Percentiles rank a stretch among this genome's conserved stretches.
Conservation (phyloP, 2,888 invertebrate species). For the Molanna angustata region DNA sequence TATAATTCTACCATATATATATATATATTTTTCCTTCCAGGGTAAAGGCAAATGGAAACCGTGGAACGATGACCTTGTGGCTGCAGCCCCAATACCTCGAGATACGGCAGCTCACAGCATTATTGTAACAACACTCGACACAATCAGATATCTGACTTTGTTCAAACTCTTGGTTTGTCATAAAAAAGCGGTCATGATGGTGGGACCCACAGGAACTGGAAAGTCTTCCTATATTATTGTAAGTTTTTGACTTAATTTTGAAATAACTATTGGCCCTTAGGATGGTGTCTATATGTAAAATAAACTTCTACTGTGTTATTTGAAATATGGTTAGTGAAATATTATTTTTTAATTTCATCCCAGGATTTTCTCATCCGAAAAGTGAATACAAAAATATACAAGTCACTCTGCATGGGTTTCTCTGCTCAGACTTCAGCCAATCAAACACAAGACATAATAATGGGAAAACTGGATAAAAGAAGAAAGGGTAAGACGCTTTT, state of each 20-base stretch:
- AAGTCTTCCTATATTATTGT: slow-evolving; percentile 87
- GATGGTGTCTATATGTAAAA: too few relatives aligned
- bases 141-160: slow-evolving; percentile 77
- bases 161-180: slow-evolving; percentile 78
- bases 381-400: slow-evolving; percentile 74
- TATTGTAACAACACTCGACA: slow-evolving; percentile 89
- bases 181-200: slow-evolving; percentile 79
- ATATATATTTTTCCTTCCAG: too few relatives aligned
- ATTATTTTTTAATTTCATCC: slow-evolving; percentile 31
- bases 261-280: neutral
- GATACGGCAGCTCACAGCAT: slow-evolving; percentile 95
- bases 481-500: slow-evolving; percentile 73
- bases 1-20: too few relatives aligned
- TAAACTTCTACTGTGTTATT: neutral
- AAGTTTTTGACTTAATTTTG: slow-evolving; percentile 36
- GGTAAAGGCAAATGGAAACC: slow-evolving; percentile 91
- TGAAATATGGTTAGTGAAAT: neutral
- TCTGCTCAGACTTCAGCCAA: slow-evolving; percentile 93
- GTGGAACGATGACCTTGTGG: slow-evolving; percentile 82
- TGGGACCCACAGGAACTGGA: slow-evolving; percentile 94
- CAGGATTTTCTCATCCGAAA: slow-evolving; percentile 78
- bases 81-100: slow-evolving; percentile 74
- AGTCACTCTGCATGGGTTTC: slow-evolving; percentile 86
- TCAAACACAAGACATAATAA: slow-evolving; percentile 92
- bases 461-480: slow-evolving; percentile 90